These are phyloP conservation scores for Tanytarsus gracilentus DNA, from an alignment of 2,888 invertebrate species.

Conservation along the genomic window DNA sequence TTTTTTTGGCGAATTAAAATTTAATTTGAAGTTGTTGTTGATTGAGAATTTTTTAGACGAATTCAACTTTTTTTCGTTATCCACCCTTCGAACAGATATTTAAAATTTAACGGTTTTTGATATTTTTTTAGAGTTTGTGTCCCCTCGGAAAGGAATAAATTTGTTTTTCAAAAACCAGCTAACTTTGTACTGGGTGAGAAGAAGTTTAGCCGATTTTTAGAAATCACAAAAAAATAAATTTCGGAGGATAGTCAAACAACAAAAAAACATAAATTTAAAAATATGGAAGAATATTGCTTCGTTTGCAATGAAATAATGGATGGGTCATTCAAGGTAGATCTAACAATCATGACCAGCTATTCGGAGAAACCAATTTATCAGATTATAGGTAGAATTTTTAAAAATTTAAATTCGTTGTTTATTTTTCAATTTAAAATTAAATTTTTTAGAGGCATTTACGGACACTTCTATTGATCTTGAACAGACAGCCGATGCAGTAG, in stretches of 20 bases:
- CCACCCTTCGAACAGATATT: too few species aligned
- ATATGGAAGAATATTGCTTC: conserved; percentile 8
- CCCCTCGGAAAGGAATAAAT: too few species aligned
- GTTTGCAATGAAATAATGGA: conserved; percentile 19
- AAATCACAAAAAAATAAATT: too few species aligned
- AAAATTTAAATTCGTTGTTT: neutral
- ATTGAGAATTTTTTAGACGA: too few species aligned
- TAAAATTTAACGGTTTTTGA: too few species aligned
- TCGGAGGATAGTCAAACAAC: neutral
- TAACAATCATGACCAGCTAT: neutral
- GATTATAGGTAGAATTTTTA: conserved; percentile 1
- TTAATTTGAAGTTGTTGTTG: too few species aligned
- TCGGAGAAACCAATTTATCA: conserved; percentile 19
- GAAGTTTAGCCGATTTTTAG: too few species aligned
- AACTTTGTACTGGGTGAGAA: too few species aligned
- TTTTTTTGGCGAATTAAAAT: too few species aligned
- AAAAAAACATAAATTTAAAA: neutral
- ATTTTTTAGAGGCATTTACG: conserved; percentile 12
- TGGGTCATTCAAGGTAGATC: neutral
- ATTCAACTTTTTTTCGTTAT: too few species aligned
- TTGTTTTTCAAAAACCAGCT: too few species aligned
- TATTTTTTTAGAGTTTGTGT: too few species aligned
- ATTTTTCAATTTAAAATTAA: neutral
- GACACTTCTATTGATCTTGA: neutral
- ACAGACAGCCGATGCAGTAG: neutral